A percentile compares a stretch with the other conserved stretches of the same genome.
phyloP scores from a whole-genome alignment of 2,888 invertebrate species.

The Epistrophe grossulariae region DNA sequence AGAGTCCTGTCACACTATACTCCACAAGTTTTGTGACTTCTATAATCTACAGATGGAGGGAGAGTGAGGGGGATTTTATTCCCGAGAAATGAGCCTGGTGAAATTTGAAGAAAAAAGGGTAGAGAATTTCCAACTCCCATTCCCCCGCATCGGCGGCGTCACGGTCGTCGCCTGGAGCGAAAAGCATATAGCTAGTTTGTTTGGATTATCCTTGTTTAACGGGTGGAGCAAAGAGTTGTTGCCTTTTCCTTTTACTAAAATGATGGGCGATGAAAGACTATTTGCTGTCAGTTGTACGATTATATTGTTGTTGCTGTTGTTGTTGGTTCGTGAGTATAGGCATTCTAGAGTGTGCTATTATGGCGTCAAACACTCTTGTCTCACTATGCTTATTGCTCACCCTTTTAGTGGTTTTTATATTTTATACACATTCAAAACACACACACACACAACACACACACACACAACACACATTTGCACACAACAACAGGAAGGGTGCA shows the following conservation, averaged over 20 bases:
- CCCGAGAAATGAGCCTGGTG: not conserved
- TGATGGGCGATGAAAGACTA: conserved; percentile 73
- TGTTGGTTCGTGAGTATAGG: conserved; percentile 69
- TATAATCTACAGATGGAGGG: not conserved
- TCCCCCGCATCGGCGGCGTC: fast-evolving
- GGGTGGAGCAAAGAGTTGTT: conserved; percentile 15
- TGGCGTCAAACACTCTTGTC: conserved; percentile 71
- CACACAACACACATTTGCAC: not conserved
- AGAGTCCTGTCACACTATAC: conserved; percentile 37
- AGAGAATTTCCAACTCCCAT: not conserved
- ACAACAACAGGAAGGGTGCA: conserved; percentile 65
- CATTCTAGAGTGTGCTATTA: conserved; percentile 61
- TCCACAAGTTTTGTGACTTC: conserved; percentile 64
- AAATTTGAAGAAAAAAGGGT: conserved; percentile 13
- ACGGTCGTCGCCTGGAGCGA: not conserved
- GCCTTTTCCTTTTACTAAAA: conserved; percentile 51
- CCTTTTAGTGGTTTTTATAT: conserved; percentile 51
- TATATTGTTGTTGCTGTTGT: not conserved
- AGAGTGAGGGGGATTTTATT: not conserved
- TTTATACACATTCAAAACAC: not conserved
- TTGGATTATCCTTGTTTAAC: conserved; percentile 58
- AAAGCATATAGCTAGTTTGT: conserved; percentile 39
- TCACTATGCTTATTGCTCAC: not conserved
- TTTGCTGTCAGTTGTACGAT: conserved; percentile 60
- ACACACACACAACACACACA: not conserved